These are phyloP conservation scores for Furcifer pardalis DNA, from an alignment of 2,797 vertebrate species.

Conservation along the genomic window DNA sequence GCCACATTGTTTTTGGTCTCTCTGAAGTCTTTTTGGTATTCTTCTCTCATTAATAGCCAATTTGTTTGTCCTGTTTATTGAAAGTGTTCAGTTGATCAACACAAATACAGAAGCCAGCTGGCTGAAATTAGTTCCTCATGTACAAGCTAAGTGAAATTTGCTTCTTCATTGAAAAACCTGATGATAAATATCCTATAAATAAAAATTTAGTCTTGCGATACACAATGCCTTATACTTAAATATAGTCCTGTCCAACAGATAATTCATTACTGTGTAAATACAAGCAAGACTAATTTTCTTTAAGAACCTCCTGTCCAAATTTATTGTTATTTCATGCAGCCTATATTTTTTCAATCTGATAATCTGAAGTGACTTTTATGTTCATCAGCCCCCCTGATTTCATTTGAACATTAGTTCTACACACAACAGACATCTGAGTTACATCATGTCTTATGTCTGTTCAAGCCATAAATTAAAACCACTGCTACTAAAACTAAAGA, in stretches of 20 bases:
- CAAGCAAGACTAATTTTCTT: not conserved
- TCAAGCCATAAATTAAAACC: not conserved
- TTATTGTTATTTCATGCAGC: not conserved
- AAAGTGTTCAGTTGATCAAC: not conserved
- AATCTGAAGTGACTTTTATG: not conserved
- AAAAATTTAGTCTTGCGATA: not conserved
- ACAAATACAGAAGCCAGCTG: conserved; percentile 11
- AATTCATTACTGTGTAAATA: not conserved
- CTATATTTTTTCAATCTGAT: conserved; percentile 1
- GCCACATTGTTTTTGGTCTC: not conserved
- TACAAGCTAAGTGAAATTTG: not conserved
- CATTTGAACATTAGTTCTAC: not conserved
- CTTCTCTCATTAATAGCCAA: not conserved
- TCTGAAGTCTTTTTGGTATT: not conserved
- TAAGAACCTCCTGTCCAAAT: not conserved
- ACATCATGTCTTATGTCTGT: conserved; percentile 15
- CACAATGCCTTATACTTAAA: not conserved
- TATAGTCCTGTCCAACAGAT: not conserved
- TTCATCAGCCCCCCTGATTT: not conserved
- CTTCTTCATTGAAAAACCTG: not conserved
- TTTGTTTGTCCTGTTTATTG: not conserved
- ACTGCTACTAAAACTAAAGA: not conserved
- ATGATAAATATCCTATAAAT: not conserved
- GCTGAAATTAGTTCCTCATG: not conserved
- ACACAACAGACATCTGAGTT: conserved; percentile 6